Evolutionary conservation across 2,113 vertebrate species (phyloP), one percentile per base, ranked within the genome.

Genomic region (Fukomys damarensis): DNA sequence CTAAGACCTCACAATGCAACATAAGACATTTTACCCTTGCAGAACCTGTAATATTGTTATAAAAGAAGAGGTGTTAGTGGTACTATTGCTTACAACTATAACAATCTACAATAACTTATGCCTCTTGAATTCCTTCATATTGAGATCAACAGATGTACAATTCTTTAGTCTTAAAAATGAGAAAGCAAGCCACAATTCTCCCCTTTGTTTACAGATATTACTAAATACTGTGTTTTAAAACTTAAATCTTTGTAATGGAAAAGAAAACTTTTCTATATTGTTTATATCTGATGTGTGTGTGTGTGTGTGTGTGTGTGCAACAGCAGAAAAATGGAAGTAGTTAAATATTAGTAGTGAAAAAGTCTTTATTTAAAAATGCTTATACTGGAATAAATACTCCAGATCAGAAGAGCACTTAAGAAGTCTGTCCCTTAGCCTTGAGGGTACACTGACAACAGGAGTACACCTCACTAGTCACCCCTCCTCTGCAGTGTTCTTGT

Each of bases 301-400:
- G n/a, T n/a, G n/a, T n/a, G n/a, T n/a, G n/a, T n/a, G n/a, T 49
- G 30, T 86, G 68, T 7, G 52, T 54, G 35, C 10, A 46, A 86
- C 1, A 61, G 20, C 41, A 74, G 22, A 92, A 49, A 83, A 94
- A 65, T 70, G 54, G 2, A 89, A 89, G 32, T 43, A 58, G 43
- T 68, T 83, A 58, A 70, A 83, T 90, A n/a, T 54, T 77, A n/a
- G 86, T 79, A 43, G 32, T 46, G 54, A 63, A 85, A 87, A 19
- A 30, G 22, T 52, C 38, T 72, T 86, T 7, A 79, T 88, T 94
- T 94, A 32, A 86, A 86, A 72, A 83, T 91, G 43, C 30, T 95
- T 91, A 19, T 22, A 35, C 4, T 54, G 28, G 35, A 43, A 66
- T 82, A 49, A 46, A 92, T 89, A 65, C 65, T 7, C 86, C 52